Evolutionary conservation across 1,140 invertebrate genomes (phyloP).

Genomic region (Drosophila pachea): DNA sequence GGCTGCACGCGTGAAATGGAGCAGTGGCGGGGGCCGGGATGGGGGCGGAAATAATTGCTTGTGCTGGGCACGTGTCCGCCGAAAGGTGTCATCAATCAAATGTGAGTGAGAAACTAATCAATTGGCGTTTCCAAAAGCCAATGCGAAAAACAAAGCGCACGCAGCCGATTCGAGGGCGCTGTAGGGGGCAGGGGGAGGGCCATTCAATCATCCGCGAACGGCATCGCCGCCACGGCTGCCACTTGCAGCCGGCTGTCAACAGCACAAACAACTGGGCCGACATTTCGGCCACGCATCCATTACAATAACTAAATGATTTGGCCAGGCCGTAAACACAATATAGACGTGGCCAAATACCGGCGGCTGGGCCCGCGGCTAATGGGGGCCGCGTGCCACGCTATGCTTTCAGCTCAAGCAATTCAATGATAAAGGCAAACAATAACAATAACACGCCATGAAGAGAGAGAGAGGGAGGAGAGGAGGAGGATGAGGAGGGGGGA

Average conservation of each 20-base stretch:
- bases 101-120: slow-evolving; percentile 35
- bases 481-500: too few relatives aligned
- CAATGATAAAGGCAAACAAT: slow-evolving; percentile 41
- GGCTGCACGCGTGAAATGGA: neutral
- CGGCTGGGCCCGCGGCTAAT: slow-evolving; percentile 9
- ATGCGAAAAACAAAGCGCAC: neutral
- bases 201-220: slow-evolving; percentile 30
- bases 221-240: slow-evolving; percentile 9
- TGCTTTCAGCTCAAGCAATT: slow-evolving; percentile 38
- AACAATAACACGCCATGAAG: slow-evolving; percentile 10
- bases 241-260: slow-evolving; percentile 19
- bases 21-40: neutral
- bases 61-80: slow-evolving; percentile 21
- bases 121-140: slow-evolving; percentile 25
- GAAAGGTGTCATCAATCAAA: slow-evolving; percentile 37
- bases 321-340: slow-evolving; percentile 13
- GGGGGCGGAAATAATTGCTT: slow-evolving; percentile 6
- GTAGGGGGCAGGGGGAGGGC: neutral
- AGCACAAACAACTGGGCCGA: neutral
- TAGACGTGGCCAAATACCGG: slow-evolving; percentile 6
- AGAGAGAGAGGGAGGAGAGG: too few relatives aligned
- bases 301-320: slow-evolving; percentile 28
- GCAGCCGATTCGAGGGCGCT: slow-evolving; percentile 10
- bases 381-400: slow-evolving; percentile 2
- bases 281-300: slow-evolving; percentile 20